Conservation (phyloP, 2,888 invertebrate genomes). For the Diloba caeruleocephala region DNA sequence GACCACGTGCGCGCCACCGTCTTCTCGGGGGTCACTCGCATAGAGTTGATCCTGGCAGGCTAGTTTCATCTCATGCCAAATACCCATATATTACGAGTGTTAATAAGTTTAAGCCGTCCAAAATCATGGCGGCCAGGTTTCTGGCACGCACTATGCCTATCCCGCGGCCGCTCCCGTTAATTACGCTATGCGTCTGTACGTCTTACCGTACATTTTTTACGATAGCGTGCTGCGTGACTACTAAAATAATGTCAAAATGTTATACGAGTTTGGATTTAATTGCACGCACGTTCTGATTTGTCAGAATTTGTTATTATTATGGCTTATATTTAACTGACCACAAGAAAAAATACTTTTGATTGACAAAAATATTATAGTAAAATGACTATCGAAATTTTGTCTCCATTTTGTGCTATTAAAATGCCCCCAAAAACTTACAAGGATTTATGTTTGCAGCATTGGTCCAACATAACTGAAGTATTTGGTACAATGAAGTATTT, state of each 20-base stretch:
- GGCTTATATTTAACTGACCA: too few relatives aligned
- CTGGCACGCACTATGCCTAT: slow-evolving; percentile 37
- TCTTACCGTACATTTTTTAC: slow-evolving; percentile 53
- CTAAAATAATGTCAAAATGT: slow-evolving; percentile 41
- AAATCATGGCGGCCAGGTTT: slow-evolving; percentile 42
- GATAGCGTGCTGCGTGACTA: slow-evolving; percentile 61
- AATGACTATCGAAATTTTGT: too few relatives aligned
- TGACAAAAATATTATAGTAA: too few relatives aligned
- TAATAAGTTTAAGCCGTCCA: slow-evolving; percentile 61
- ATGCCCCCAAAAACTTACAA: too few relatives aligned
- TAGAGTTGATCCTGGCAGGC: slow-evolving; percentile 55
- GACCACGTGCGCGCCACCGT: too few relatives aligned
- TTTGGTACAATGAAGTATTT: too few relatives aligned
- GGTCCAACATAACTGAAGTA: too few relatives aligned
- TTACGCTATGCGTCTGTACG: slow-evolving; percentile 56
- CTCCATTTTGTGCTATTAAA: too few relatives aligned
- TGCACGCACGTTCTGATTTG: slow-evolving; percentile 23
- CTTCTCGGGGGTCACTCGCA: too few relatives aligned
- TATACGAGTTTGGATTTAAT: slow-evolving; percentile 35
- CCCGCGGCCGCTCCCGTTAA: slow-evolving; percentile 42
- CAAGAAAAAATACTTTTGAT: too few relatives aligned
- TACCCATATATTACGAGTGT: slow-evolving; percentile 58
- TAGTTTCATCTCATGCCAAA: slow-evolving; percentile 51
- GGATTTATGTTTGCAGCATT: too few relatives aligned
- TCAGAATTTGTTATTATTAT: slow-evolving; percentile 14